Percentiles rank a stretch among this genome's conserved stretches.
Conservation (phyloP, 2,113 vertebrate genomes). For the Aythya baeri region DNA sequence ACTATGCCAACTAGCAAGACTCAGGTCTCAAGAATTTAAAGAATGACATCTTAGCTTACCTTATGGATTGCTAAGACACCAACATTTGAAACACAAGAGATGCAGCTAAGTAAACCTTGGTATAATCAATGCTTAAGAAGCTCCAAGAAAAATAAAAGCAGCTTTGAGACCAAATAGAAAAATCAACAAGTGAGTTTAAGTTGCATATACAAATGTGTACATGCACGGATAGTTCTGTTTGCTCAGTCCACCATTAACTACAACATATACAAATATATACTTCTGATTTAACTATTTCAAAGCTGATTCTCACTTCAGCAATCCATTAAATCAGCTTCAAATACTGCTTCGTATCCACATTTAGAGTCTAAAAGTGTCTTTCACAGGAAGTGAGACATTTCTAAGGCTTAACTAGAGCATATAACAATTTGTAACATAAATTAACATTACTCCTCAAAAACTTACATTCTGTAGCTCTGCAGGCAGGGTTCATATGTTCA, state of each 20-base stretch:
- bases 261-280: background rate
- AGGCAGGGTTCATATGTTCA: background rate
- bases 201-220: fast-evolving
- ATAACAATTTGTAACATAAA: background rate
- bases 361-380: background rate
- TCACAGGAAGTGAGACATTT: background rate
- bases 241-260: background rate
- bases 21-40: background rate
- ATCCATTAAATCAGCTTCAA: background rate
- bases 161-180: background rate
- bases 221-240: fast-evolving
- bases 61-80: background rate
- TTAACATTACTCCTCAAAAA: background rate
- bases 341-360: background rate
- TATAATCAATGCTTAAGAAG: background rate
- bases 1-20: background rate
- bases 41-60: background rate
- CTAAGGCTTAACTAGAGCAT: background rate
- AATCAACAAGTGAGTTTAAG: background rate
- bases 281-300: background rate
- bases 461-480: background rate
- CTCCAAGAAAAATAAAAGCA: background rate
- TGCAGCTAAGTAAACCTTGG: background rate
- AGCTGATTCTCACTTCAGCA: background rate
- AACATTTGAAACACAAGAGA: background rate